A percentile compares a stretch with the other conserved stretches of the same genome.
Evolutionary conservation across 2,113 vertebrate genomes (phyloP).

Genomic region (Daboia siamensis): DNA sequence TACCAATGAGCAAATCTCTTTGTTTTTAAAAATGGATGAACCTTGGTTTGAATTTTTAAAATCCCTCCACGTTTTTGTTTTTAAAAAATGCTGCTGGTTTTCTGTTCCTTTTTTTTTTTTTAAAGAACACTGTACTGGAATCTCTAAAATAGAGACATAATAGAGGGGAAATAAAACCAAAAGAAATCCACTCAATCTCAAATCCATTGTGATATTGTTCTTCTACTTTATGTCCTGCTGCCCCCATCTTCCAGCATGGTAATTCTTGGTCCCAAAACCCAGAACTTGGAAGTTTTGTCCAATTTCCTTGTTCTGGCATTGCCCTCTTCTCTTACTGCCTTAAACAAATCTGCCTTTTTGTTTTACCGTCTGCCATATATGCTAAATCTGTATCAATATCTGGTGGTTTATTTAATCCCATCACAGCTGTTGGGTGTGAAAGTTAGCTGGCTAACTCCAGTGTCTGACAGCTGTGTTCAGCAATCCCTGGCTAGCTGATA

Average conservation of each 20-base stretch:
- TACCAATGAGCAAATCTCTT: not conserved
- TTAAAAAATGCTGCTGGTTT: not conserved
- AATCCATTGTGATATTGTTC: not conserved
- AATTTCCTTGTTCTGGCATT: not conserved
- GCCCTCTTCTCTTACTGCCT: not conserved
- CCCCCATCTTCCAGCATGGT: not conserved
- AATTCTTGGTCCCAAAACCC: not conserved
- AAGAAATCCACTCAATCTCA: not conserved
- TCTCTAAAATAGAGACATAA: not conserved
- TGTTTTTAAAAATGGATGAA: not conserved
- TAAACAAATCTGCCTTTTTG: not conserved
- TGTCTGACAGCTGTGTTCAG: slow-evolving; percentile 11
- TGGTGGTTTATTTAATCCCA: slow-evolving; percentile 15
- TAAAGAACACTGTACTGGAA: not conserved
- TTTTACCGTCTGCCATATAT: not conserved
- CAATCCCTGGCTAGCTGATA: slow-evolving; percentile 9
- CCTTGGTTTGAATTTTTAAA: not conserved
- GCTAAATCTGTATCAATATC: slow-evolving; percentile 22
- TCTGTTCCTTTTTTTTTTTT: not conserved
- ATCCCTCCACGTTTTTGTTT: not conserved
- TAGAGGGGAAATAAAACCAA: not conserved
- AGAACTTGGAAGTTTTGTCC: not conserved
- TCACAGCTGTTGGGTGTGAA: slow-evolving; percentile 29
- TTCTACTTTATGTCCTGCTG: not conserved
- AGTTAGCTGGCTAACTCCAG: slow-evolving; percentile 20